Conservation (phyloP, 2,888 invertebrate species). For the Thecocarcelia acutangulata region DNA sequence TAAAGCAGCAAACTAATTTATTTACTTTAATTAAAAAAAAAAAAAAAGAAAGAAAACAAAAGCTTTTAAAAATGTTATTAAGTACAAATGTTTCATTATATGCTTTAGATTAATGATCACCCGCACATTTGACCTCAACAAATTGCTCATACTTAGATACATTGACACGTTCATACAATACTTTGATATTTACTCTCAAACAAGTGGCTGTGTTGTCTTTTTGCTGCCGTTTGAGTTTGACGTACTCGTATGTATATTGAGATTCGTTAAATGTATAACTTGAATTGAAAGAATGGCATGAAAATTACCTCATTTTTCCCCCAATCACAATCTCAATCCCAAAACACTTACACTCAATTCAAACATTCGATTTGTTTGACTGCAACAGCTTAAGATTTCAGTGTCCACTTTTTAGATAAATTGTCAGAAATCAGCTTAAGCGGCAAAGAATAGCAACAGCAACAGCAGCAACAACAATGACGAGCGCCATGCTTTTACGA, state of each 20-base stretch:
- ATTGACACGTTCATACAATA: not conserved
- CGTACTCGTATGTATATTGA: too few species aligned
- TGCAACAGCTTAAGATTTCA: slow-evolving; percentile 15
- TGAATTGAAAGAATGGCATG: not conserved
- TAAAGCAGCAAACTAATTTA: too few species aligned
- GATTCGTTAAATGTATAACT: too few species aligned
- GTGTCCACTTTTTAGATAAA: slow-evolving; percentile 22
- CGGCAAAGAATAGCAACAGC: not conserved
- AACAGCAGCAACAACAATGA: too few species aligned
- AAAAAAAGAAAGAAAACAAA: too few species aligned
- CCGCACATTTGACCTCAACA: slow-evolving; percentile 54
- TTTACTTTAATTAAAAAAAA: too few species aligned
- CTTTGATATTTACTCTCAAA: too few species aligned
- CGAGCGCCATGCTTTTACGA: not conserved
- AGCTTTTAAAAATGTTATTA: not conserved
- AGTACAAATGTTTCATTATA: slow-evolving; percentile 33
- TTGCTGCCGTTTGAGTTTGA: too few species aligned
- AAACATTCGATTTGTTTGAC: slow-evolving; percentile 30
- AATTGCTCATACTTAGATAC: not conserved
- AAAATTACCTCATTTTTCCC: slow-evolving; percentile 21
- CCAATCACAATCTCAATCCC: not conserved
- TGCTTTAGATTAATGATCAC: slow-evolving; percentile 50
- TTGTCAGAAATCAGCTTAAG: slow-evolving; percentile 26
- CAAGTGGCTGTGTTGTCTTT: too few species aligned
- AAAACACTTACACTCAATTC: not conserved